Percentiles rank a stretch among this genome's conserved stretches.
These are phyloP conservation scores for Tachina fera DNA, from an alignment of 2,888 invertebrate genomes.

Conservation along the genomic window DNA sequence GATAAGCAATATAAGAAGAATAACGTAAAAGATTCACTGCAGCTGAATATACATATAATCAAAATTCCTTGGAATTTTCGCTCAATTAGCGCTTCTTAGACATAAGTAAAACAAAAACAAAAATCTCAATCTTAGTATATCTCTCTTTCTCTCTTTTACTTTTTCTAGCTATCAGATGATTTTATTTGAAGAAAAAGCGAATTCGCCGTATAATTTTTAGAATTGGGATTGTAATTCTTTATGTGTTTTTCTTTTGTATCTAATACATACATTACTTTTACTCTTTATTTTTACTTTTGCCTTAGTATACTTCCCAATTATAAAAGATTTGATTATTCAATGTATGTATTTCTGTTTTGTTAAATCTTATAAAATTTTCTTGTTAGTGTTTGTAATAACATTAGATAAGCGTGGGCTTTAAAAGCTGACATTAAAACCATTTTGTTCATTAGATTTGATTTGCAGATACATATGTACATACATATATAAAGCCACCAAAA, in stretches of 20 bases:
- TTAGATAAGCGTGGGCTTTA: constrained; percentile 56
- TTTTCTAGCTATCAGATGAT: too few species aligned
- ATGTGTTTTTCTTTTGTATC: not conserved
- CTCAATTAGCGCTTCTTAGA: too few species aligned
- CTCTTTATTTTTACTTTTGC: not conserved
- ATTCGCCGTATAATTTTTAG: not conserved
- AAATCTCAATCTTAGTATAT: too few species aligned
- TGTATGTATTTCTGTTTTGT: constrained; percentile 7
- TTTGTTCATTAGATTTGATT: constrained; percentile 53
- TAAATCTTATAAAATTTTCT: constrained; percentile 21
- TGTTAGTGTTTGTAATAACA: constrained; percentile 23
- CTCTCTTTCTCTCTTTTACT: too few species aligned
- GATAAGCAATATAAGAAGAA: too few species aligned
- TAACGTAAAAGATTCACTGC: too few species aligned
- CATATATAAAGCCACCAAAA: not conserved
- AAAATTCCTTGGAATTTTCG: too few species aligned
- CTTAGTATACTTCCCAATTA: constrained; percentile 24
- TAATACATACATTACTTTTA: not conserved
- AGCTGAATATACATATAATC: too few species aligned
- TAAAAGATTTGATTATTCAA: constrained; percentile 10
- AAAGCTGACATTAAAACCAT: constrained; percentile 55
- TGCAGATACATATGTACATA: constrained; percentile 11
- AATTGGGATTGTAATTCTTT: not conserved
- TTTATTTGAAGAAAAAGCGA: too few species aligned
- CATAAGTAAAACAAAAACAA: too few species aligned